Percentiles rank a stretch among this genome's conserved stretches.
phyloP scores from a whole-genome alignment of 2,797 vertebrate species.

The Phataginus tricuspis region DNA sequence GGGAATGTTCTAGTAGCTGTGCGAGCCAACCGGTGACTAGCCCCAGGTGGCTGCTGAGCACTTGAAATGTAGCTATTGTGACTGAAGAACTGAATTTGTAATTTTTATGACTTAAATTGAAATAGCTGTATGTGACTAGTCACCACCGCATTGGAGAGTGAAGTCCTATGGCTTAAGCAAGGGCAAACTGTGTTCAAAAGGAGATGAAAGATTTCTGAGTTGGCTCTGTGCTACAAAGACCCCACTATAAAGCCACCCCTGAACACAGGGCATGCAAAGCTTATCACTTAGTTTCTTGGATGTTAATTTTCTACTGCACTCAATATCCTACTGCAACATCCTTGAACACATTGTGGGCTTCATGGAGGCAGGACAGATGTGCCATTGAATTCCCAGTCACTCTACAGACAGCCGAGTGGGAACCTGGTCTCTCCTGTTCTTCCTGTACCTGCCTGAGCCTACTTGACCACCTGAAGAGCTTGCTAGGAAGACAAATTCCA shows the following conservation, averaged over 20 bases:
- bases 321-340: not conserved
- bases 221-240: not conserved
- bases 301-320: not conserved
- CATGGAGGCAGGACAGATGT: not conserved
- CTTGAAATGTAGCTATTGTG: not conserved
- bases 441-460: not conserved
- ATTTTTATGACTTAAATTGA: not conserved
- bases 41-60: not conserved
- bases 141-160: not conserved
- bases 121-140: not conserved
- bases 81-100: not conserved
- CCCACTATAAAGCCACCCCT: not conserved
- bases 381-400: not conserved
- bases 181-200: not conserved
- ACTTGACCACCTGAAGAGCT: not conserved
- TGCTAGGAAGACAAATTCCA: not conserved
- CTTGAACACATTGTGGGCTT: not conserved
- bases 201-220: not conserved
- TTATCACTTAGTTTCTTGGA: not conserved
- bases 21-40: not conserved
- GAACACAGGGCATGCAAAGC: not conserved
- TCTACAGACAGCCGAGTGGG: not conserved
- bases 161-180: not conserved
- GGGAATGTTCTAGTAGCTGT: not conserved
- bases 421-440: not conserved